These are phyloP conservation scores for Drosophila willistoni DNA, from an alignment of 1,140 invertebrate species.

Conservation along the genomic window DNA sequence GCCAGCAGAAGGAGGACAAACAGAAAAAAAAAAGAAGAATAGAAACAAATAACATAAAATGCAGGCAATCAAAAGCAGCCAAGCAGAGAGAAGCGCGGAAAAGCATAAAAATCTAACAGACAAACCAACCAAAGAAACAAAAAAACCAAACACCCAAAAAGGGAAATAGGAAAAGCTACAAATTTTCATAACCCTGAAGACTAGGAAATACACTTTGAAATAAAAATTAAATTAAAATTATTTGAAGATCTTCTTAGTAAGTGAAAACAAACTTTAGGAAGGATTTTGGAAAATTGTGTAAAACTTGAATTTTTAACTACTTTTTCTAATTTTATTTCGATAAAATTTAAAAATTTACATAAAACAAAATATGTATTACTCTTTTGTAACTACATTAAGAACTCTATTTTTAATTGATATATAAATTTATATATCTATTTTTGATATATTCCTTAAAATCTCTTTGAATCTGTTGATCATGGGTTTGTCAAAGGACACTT, in stretches of 20 bases:
- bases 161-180: background rate
- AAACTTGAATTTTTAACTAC: too few relatives aligned
- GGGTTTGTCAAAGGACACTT: background rate
- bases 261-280: too few relatives aligned
- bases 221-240: too few relatives aligned
- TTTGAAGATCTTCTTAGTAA: too few relatives aligned
- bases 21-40: constrained; percentile 36
- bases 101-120: constrained; percentile 54
- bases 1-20: constrained; percentile 13
- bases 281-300: too few relatives aligned
- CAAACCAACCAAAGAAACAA: constrained; percentile 26
- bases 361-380: too few relatives aligned
- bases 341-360: too few relatives aligned
- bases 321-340: too few relatives aligned
- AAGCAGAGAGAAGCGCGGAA: constrained; percentile 63
- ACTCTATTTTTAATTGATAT: too few relatives aligned
- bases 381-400: too few relatives aligned
- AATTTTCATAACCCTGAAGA: background rate
- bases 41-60: constrained; percentile 71
- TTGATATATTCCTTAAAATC: too few relatives aligned
- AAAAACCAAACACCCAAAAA: background rate
- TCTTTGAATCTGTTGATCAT: background rate
- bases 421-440: too few relatives aligned
- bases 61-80: constrained; percentile 73
- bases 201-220: background rate